Base-by-base conservation (phyloP, 2,888 invertebrate genomes). In the Mylabris sibirica region DNA sequence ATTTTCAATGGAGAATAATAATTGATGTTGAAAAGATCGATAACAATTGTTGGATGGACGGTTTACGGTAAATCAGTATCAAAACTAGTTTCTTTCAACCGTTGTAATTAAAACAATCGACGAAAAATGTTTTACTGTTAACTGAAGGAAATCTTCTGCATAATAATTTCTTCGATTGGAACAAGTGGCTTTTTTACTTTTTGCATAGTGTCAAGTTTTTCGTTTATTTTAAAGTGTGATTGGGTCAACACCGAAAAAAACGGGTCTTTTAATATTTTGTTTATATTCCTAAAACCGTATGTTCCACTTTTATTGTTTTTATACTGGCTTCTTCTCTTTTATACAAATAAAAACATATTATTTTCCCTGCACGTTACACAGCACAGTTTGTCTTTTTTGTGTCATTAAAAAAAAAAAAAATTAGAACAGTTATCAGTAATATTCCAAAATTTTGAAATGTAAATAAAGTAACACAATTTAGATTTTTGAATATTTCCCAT, bases 101-200 rank as follows among this genome's bases (percentile, higher is more conserved):
- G 41, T 17, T 26, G 26, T 41, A 26, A 67, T 69, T 67, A 60
- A n/a, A 64, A 69, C 69, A 66, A 74, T 69, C 62, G 64, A 44
- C 35, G 61, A 70, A 73, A 76, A 75, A 76, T 41, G 24, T 44
- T 44, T 66, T 73, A 73, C 78, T 76, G 77, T 77, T 77, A 77
- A 66, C 60, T 63, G 68, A 74, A 75, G 75, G 74, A 72, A 76
- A 71, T 73, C 75, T 67, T 60, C 65, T 70, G 77, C 76, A 78
- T 78, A 75, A 72, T 75, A 78, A 78, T 44, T 44, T n/a, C 17
- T 44, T n/a, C n/a, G 8, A 3, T 44, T n/a, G 17, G 6, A 41
- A 41, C 41, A n/a, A 41, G n/a, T 41, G 4, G 4, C 44, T 44
- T n/a, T n/a, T 44, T 44, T 44, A 17, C 17, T n/a, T 17, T 44